These are phyloP conservation scores for Diachasmimorpha longicaudata DNA, from an alignment of 1,140 invertebrate genomes.

Conservation along the genomic window DNA sequence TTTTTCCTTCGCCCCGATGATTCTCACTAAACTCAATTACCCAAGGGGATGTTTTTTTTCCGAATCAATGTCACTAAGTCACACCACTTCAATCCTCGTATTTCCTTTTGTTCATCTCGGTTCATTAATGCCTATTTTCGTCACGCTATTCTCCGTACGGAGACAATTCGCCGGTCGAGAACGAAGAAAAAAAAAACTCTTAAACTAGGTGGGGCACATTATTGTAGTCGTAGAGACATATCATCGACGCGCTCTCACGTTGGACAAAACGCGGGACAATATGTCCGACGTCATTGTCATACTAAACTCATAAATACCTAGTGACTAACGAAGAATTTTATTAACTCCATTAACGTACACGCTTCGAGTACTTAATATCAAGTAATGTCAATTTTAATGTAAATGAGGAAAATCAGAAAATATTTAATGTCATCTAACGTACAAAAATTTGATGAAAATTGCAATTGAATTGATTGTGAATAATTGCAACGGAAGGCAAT, in stretches of 20 bases:
- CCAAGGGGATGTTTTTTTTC: neutral
- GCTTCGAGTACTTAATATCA: constrained; percentile 11
- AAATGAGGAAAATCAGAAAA: neutral
- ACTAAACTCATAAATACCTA: neutral
- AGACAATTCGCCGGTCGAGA: neutral
- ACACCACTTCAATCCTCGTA: neutral
- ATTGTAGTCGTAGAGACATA: constrained; percentile 9
- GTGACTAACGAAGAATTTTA: neutral
- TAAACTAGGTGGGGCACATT: constrained; percentile 12
- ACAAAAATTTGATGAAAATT: neutral
- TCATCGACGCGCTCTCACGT: neutral
- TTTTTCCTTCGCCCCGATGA: neutral
- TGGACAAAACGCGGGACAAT: neutral
- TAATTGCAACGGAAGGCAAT: neutral
- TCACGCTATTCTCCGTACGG: neutral
- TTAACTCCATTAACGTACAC: neutral
- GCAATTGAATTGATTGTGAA: no score
- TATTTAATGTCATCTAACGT: neutral
- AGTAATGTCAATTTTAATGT: constrained; percentile 10
- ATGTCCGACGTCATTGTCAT: neutral
- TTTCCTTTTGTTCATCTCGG: neutral
- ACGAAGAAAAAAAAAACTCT: neutral
- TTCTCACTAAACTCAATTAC: neutral
- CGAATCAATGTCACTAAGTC: neutral
- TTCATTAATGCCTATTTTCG: neutral